These are phyloP conservation scores for Sesamia inferens DNA, from an alignment of 2,888 invertebrate species.

Conservation along the genomic window DNA sequence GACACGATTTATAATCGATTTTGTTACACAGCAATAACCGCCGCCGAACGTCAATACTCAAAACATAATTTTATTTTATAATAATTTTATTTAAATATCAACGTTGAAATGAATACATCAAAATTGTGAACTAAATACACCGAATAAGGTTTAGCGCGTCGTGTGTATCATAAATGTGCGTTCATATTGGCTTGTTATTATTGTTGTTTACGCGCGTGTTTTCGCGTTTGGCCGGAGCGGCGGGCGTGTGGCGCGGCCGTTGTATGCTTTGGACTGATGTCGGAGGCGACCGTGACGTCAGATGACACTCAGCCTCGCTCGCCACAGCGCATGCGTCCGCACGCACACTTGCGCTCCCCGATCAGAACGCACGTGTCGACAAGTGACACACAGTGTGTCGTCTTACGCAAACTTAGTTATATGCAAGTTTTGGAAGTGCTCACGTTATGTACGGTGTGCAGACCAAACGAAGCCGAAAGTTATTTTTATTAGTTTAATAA, in stretches of 20 bases:
- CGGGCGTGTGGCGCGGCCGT: slow-evolving; percentile 74
- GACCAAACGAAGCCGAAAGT: slow-evolving; percentile 52
- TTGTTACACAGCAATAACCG: slow-evolving; percentile 71
- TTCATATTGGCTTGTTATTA: slow-evolving; percentile 80
- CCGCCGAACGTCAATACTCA: slow-evolving; percentile 64
- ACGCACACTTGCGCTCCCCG: slow-evolving; percentile 39
- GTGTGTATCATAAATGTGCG: slow-evolving; percentile 79
- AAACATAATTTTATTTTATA: slow-evolving; percentile 40
- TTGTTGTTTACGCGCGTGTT: slow-evolving; percentile 82
- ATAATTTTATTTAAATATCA: slow-evolving; percentile 62
- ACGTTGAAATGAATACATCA: slow-evolving; percentile 69
- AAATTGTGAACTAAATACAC: slow-evolving; percentile 82
- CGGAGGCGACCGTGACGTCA: slow-evolving; percentile 74
- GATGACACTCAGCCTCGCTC: slow-evolving; percentile 63
- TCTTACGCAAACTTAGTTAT: slow-evolving; percentile 50
- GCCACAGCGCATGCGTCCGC: slow-evolving; percentile 66
- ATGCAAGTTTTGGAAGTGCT: slow-evolving; percentile 55
- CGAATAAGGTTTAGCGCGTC: slow-evolving; percentile 71
- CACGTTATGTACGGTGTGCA: slow-evolving; percentile 24
- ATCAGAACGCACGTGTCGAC: slow-evolving; percentile 61
- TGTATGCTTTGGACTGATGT: slow-evolving; percentile 73
- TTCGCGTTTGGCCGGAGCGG: slow-evolving; percentile 72
- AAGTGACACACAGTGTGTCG: slow-evolving; percentile 58
- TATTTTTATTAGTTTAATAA: slow-evolving; percentile 46
- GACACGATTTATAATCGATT: slow-evolving; percentile 84